Base-by-base conservation (phyloP, 2,888 invertebrate species). In the Lochmaea capreae region DNA sequence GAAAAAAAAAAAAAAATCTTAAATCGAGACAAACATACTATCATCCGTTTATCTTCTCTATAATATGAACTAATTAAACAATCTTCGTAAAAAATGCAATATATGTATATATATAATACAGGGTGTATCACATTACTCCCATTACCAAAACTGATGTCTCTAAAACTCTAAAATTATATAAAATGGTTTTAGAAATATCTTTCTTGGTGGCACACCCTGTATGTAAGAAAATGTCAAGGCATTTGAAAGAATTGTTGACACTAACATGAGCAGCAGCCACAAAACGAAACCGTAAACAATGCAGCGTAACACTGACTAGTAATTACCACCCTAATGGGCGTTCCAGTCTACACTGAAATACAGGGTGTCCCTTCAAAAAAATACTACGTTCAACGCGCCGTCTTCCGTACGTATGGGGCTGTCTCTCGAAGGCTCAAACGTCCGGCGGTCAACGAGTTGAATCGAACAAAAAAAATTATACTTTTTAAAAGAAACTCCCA, bases 281-380 rank as follows among this genome's bases (percentile, higher is more conserved):
- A 63, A 63, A 43, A 81, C 74, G 77, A 79, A 80, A 80, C 79
- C 79, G 77, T 81, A 80, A 82, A 83, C 81, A 82, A 82, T 83
- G 81, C 81, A 84, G 82, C 80, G 75, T 83, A 82, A 84, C 83
- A 85, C 84, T 85, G 86, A 87, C 87, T 86, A 86, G 86, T 85
- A 86, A 86, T 85, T 83, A 84, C 79, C 78, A 81, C 82, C 82
- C 81, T 76, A 74, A 76, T 78, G 79, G 81, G 84, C 80, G 81
- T 77, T 80, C 83, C 84, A 83, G 84, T 84, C 83, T 82, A 84
- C 83, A 85, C 83, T 83, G 81, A 83, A 82, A 82, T 79, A 81
- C 80, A 81, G 62, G 39, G 18, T 63, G 43, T 42, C 26, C 16
- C 62, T 63, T 18, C 5, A 43, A 63, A 63, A 46, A 63, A 63